These are phyloP conservation scores for Notarius quadriscutis DNA, from an alignment of 2,113 vertebrate species.

Conservation along the genomic window DNA sequence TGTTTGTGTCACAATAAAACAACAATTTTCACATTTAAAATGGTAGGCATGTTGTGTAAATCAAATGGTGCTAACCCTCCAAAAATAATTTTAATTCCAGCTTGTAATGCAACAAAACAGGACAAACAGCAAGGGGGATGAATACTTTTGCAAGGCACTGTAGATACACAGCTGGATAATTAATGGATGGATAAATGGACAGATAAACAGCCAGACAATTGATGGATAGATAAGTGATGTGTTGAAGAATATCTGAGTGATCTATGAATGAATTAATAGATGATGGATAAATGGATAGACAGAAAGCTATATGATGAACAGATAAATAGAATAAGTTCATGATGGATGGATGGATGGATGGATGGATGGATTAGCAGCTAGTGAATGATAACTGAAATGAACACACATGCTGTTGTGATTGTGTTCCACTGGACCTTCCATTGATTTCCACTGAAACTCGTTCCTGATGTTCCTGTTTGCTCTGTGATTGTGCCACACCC, in stretches of 20 bases:
- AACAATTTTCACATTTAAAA: no score
- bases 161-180: background rate
- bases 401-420: background rate
- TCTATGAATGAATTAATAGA: background rate
- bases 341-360: conserved; percentile 2
- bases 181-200: background rate
- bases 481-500: background rate
- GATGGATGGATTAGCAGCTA: background rate
- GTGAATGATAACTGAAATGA: background rate
- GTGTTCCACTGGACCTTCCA: background rate
- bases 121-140: no score
- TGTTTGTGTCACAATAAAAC: no score
- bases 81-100: no score
- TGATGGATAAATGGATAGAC: background rate
- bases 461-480: background rate
- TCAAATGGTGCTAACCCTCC: no score
- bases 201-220: background rate
- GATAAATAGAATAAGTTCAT: background rate
- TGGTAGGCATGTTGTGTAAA: no score
- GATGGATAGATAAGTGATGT: background rate
- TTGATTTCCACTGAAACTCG: background rate
- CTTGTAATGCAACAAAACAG: no score
- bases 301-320: background rate
- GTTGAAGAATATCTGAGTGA: background rate
- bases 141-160: no score